These are phyloP conservation scores for Zaprionus lineosus DNA, from an alignment of 2,888 invertebrate species.

Conservation along the genomic window DNA sequence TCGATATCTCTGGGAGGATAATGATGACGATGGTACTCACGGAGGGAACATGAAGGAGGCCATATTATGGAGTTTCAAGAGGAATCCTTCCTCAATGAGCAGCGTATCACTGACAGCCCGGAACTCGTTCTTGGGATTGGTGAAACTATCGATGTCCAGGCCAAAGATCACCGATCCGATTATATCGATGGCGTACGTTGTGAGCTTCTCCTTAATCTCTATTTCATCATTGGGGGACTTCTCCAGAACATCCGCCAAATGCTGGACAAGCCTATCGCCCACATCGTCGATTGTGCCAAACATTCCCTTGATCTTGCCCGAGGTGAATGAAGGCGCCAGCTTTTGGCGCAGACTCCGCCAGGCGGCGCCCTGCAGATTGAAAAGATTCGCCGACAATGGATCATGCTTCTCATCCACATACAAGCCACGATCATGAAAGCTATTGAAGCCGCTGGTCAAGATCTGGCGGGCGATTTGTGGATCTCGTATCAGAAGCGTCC, in stretches of 20 bases:
- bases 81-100: slow-evolving; percentile 12
- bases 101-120: slow-evolving; percentile 59
- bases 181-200: slow-evolving; percentile 82
- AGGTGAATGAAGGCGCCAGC: slow-evolving; percentile 87
- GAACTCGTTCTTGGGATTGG: slow-evolving; percentile 80
- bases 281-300: slow-evolving; percentile 85
- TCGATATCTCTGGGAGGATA: too few species aligned
- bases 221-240: slow-evolving; percentile 79
- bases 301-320: slow-evolving; percentile 87
- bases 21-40: slow-evolving; percentile 55
- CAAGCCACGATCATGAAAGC: slow-evolving; percentile 87
- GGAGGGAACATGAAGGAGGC: slow-evolving; percentile 69
- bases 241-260: slow-evolving; percentile 79
- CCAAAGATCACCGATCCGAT: slow-evolving; percentile 83
- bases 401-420: slow-evolving; percentile 86
- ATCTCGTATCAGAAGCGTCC: slow-evolving; percentile 86
- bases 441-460: slow-evolving; percentile 85
- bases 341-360: slow-evolving; percentile 87
- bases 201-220: slow-evolving; percentile 82
- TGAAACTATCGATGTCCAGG: slow-evolving; percentile 80
- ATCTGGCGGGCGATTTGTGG: slow-evolving; percentile 86
- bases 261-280: slow-evolving; percentile 84
- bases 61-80: slow-evolving; percentile 51
- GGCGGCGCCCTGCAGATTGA: slow-evolving; percentile 81
- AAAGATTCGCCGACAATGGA: slow-evolving; percentile 85